Percentiles rank a stretch among this genome's conserved stretches.
These are phyloP conservation scores for Drosophila pseudoananassae DNA, from an alignment of 1,140 invertebrate genomes.

Conservation along the genomic window DNA sequence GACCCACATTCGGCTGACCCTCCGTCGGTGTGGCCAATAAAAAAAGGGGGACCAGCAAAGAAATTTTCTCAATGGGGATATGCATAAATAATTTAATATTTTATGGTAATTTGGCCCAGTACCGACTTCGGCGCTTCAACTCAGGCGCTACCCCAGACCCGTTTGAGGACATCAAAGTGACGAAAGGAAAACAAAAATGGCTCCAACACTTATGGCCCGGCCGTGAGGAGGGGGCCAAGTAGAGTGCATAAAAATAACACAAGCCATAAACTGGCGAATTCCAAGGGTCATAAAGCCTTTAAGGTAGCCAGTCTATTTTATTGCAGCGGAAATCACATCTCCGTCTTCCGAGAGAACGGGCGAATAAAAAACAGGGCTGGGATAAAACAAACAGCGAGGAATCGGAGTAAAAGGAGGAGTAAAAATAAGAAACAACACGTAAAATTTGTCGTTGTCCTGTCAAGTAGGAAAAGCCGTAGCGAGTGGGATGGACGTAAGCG, in stretches of 20 bases:
- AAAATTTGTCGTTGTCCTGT: slow-evolving; percentile 68
- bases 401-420: slow-evolving; percentile 7
- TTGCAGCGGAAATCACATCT: slow-evolving; percentile 75
- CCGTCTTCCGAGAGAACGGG: slow-evolving; percentile 28
- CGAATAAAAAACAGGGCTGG: slow-evolving; percentile 26
- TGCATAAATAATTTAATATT: slow-evolving; percentile 79
- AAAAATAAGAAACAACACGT: slow-evolving; percentile 67
- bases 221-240: slow-evolving; percentile 12
- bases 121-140: slow-evolving; percentile 12
- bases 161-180: slow-evolving; percentile 28
- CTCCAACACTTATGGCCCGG: slow-evolving; percentile 39
- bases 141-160: slow-evolving; percentile 9
- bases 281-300: slow-evolving; percentile 71
- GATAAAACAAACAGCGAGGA: slow-evolving; percentile 1
- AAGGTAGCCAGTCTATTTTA: slow-evolving; percentile 77
- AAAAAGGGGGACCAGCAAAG: slow-evolving; percentile 23
- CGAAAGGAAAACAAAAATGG: slow-evolving; percentile 43
- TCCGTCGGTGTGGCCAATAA: slow-evolving; percentile 11
- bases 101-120: slow-evolving; percentile 61
- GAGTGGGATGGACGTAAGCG: slow-evolving; percentile 42
- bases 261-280: slow-evolving; percentile 77
- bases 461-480: slow-evolving; percentile 24
- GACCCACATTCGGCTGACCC: slow-evolving; percentile 33
- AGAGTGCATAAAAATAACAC: slow-evolving; percentile 66
- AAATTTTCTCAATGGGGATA: slow-evolving; percentile 41